Evolutionary conservation across 2,113 vertebrate species (phyloP).

Genomic region (Xyliphius kryptos): DNA sequence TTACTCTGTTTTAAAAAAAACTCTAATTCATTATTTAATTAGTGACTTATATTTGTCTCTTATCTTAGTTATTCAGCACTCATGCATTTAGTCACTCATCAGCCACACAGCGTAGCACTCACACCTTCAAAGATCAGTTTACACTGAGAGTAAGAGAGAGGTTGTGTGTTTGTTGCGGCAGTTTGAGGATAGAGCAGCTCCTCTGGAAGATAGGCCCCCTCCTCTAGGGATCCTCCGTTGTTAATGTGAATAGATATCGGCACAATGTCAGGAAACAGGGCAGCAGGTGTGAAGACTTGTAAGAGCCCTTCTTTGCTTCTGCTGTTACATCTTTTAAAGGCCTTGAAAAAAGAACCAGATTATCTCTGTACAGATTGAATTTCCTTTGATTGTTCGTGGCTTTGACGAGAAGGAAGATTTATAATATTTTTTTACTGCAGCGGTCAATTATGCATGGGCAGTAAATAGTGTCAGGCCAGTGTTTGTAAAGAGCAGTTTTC

Average conservation of each 20-base stretch:
- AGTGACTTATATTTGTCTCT: no score
- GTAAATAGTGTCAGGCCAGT: conserved; percentile 49
- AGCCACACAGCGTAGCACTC: conserved; percentile 16
- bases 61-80: conserved; percentile 1
- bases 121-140: conserved; percentile 36
- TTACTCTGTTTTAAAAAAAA: no score
- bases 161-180: conserved; percentile 29
- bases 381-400: conserved; percentile 55
- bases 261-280: conserved; percentile 47
- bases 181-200: conserved; percentile 19
- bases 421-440: conserved; percentile 55
- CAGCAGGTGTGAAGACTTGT: conserved; percentile 67
- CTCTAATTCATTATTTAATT: no score
- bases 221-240: conserved; percentile 54
- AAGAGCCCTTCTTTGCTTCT: conserved; percentile 52
- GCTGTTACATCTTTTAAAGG: conserved; percentile 62
- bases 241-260: conserved; percentile 54
- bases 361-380: conserved; percentile 48
- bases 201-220: conserved; percentile 48
- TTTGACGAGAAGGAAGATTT: conserved; percentile 59
- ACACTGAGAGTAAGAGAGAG: conserved; percentile 4
- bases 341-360: conserved; percentile 54
- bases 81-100: conserved; percentile 49
- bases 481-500: conserved; percentile 17
- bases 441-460: conserved; percentile 51